Percentiles rank a stretch among this genome's conserved stretches.
Evolutionary conservation across 2,888 invertebrate species (phyloP).

Genomic region (Uloborus plumipes): DNA sequence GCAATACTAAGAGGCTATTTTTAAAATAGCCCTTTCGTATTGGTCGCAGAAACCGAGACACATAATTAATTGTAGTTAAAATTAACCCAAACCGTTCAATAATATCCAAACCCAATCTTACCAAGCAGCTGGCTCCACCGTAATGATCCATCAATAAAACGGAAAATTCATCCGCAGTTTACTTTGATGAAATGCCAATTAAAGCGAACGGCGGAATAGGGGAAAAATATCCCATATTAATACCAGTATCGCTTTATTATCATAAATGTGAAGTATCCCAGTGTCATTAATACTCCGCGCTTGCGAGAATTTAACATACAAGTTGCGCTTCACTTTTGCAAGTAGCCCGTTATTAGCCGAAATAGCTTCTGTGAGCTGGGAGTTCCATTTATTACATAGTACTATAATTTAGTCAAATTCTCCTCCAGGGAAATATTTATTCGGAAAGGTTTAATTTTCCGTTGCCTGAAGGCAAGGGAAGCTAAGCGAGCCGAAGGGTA

Average conservation of each 20-base stretch:
- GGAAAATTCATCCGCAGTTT: not conserved
- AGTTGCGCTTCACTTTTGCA: not conserved
- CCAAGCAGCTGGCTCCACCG: too few relatives aligned
- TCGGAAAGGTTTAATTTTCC: slow-evolving; percentile 41
- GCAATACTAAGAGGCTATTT: too few relatives aligned
- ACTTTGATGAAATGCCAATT: slow-evolving; percentile 11
- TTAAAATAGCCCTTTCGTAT: too few relatives aligned
- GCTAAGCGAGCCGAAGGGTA: not conserved
- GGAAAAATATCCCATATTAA: slow-evolving; percentile 10
- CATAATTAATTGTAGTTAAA: too few relatives aligned
- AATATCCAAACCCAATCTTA: too few relatives aligned
- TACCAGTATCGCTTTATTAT: not conserved
- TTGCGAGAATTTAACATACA: slow-evolving; percentile 13
- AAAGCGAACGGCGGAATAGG: not conserved
- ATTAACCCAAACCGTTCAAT: too few relatives aligned
- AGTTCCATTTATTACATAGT: slow-evolving; percentile 37
- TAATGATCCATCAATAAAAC: not conserved
- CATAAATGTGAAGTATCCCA: not conserved
- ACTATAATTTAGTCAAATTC: slow-evolving; percentile 53
- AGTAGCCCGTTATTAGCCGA: slow-evolving; percentile 46
- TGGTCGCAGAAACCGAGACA: too few relatives aligned
- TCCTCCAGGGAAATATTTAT: slow-evolving; percentile 55
- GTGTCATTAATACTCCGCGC: not conserved
- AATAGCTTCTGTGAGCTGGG: slow-evolving; percentile 52
- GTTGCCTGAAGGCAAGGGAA: not conserved